These are phyloP conservation scores for Gasterosteus nipponicus DNA, from an alignment of 2,113 vertebrate species.

Conservation along the genomic window DNA sequence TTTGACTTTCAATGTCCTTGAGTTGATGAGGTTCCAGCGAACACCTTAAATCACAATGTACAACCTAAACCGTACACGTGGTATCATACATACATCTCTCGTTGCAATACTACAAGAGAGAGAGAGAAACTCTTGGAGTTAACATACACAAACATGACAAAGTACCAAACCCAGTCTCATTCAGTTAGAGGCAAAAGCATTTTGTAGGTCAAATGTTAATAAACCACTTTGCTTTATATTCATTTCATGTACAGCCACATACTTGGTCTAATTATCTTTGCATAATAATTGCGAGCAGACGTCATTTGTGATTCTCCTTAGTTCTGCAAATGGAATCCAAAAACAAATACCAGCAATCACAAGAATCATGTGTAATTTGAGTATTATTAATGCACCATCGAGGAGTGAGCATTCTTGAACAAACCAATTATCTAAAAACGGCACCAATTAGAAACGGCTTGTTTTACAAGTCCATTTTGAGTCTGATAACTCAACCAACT, in stretches of 20 bases:
- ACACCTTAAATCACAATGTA: not conserved
- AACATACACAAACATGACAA: constrained; percentile 39
- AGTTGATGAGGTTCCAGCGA: constrained; percentile 13
- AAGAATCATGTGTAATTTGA: not conserved
- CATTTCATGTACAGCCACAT: not conserved
- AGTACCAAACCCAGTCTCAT: constrained; percentile 2
- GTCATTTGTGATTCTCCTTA: not conserved
- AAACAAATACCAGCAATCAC: not conserved
- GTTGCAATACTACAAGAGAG: constrained; percentile 15
- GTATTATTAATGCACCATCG: not conserved
- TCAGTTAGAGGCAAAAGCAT: not conserved
- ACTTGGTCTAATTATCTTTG: not conserved
- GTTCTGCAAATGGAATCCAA: not conserved
- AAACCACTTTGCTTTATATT: not conserved
- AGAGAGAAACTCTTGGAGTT: constrained; percentile 24
- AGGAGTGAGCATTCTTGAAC: not conserved
- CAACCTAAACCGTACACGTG: not conserved
- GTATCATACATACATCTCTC: not conserved
- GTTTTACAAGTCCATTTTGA: not conserved
- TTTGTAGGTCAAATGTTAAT: not conserved
- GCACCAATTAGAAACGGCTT: not conserved
- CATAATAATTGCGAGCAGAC: not conserved
- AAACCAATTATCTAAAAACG: not conserved
- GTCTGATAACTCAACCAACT: not conserved
- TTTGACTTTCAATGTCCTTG: constrained; percentile 21